Percentiles rank a stretch among this genome's conserved stretches.
These are phyloP conservation scores for Oryzias woworae DNA, from an alignment of 2,113 vertebrate species.

Conservation along the genomic window DNA sequence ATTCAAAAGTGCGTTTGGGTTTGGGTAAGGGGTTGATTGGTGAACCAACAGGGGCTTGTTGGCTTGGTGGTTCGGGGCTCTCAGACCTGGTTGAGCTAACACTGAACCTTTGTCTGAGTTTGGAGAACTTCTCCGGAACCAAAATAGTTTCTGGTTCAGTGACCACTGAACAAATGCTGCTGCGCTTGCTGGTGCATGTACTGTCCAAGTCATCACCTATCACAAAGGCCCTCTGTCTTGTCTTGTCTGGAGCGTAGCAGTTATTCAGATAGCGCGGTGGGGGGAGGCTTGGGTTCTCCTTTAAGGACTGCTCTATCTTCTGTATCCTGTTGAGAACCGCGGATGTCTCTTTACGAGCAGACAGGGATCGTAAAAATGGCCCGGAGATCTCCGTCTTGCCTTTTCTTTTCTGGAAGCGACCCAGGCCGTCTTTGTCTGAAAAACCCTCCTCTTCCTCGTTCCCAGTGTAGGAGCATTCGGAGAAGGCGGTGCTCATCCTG, in stretches of 20 bases:
- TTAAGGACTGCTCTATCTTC: constrained; percentile 94
- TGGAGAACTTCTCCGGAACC: constrained; percentile 81
- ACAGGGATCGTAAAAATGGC: constrained; percentile 80
- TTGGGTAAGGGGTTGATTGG: constrained; percentile 95
- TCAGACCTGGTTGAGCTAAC: constrained; percentile 69
- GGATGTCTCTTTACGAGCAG: constrained; percentile 87
- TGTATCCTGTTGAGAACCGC: constrained; percentile 96
- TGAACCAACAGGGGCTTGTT: constrained; percentile 71
- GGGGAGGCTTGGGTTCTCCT: constrained; percentile 87
- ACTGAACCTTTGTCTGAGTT: constrained; percentile 78
- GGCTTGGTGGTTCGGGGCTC: constrained; percentile 73
- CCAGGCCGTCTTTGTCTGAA: constrained; percentile 82
- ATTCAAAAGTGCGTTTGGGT: constrained; percentile 98
- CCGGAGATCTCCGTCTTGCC: constrained; percentile 80
- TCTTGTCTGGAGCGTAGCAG: constrained; percentile 90
- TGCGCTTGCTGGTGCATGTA: constrained; percentile 76
- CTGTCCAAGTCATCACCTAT: constrained; percentile 79
- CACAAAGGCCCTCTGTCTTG: constrained; percentile 82
- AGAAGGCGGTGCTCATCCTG: constrained; percentile 96
- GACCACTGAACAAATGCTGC: constrained; percentile 74
- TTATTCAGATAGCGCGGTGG: constrained; percentile 93
- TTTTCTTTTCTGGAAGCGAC: constrained; percentile 85
- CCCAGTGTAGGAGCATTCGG: constrained; percentile 93
- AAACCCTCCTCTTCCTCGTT: constrained; percentile 89
- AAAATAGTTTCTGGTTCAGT: constrained; percentile 81